Base-by-base conservation (phyloP, 1,140 invertebrate species). In the Pachypeltis micranthus region DNA sequence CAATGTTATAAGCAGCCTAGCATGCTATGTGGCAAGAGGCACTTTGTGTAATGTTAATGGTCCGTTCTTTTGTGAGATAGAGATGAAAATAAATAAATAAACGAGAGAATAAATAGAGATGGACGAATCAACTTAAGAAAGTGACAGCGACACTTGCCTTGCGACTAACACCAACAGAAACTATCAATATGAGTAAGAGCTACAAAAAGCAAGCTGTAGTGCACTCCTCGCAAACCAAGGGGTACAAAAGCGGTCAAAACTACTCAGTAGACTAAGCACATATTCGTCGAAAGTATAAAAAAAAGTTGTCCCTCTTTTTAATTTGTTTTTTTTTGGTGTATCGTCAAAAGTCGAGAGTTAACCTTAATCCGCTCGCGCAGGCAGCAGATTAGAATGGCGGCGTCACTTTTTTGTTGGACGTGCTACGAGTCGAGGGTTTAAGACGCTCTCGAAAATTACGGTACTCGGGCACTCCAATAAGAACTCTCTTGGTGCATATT, bases 11-110 rank as follows among this genome's bases (percentile, higher is more conserved):
- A 65, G 63, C 63, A 65, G 63, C 63, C 63, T 65, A 65, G 63
- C 63, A 65, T 65, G 63, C 63, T 65, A 65, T 61, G 63, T 65
- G 59, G 63, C 63, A 65, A 61, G 63, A 65, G 63, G 63, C 63
- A 65, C 63, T 65, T 65, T 61, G 63, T 65, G 63, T 61, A 65
- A 56, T 60, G 63, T 64, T 64, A 65, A 65, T 59, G 63, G 63
- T 65, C 63, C 63, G 63, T 65, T 65, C 63, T 65, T 65, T 65
- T 61, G 59, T 65, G 63, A 65, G 59, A 61, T 25, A 51, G 25
- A 27, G 47, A 51, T 51, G 47, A n/a, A n/a, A n/a, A n/a, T n/a
- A n/a, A n/a, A n/a, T n/a, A n/a, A n/a, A n/a, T n/a, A n/a, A n/a
- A n/a, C n/a, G n/a, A 51, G 47, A 51, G 19, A 51, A 51, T 51